A percentile compares a stretch with the other conserved stretches of the same genome.
These are phyloP conservation scores for Patella depressa DNA, from an alignment of 2,888 invertebrate species.

Conservation along the genomic window DNA sequence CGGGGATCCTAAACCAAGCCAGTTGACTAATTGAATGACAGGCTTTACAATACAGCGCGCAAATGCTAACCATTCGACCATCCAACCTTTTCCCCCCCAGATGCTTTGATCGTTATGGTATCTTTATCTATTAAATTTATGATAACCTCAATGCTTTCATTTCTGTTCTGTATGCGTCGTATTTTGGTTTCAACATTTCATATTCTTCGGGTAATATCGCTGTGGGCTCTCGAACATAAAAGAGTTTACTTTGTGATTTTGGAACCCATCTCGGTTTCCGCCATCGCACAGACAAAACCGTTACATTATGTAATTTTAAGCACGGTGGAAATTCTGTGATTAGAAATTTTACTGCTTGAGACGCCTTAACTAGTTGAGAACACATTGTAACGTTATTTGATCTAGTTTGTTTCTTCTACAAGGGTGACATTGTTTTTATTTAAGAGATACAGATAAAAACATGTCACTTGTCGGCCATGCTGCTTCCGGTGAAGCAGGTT, in stretches of 20 bases:
- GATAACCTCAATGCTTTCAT: constrained; percentile 45
- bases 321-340: neutral
- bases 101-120: neutral
- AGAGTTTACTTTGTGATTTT: constrained; percentile 56
- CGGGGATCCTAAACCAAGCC: no score
- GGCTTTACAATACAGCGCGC: no score
- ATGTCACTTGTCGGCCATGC: neutral
- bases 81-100: no score
- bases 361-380: constrained; percentile 5
- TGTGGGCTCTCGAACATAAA: constrained; percentile 52
- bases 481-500: neutral
- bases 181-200: constrained; percentile 39
- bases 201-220: constrained; percentile 49
- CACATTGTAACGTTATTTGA: neutral
- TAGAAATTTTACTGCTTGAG: neutral
- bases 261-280: constrained; percentile 62
- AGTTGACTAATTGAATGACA: no score
- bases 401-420: no score
- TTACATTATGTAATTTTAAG: constrained; percentile 4
- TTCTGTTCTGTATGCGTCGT: constrained; percentile 45
- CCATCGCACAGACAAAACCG: constrained; percentile 49
- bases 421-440: no score
- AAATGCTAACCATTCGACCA: no score
- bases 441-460: no score
- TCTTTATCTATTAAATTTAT: neutral